These are phyloP conservation scores for Alauda arvensis DNA, from an alignment of 2,797 vertebrate species.

Conservation along the genomic window DNA sequence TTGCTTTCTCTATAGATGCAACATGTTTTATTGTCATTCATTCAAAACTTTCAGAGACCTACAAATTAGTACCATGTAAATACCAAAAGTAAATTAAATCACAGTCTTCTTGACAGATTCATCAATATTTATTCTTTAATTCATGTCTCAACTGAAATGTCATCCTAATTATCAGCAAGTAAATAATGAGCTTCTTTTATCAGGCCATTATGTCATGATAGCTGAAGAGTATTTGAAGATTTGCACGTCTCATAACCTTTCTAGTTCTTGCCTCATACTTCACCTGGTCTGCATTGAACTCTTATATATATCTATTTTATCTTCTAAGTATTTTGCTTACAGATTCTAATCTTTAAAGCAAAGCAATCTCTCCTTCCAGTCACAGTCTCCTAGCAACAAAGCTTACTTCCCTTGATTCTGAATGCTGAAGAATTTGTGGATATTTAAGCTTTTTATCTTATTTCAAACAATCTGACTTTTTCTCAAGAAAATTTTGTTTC, in stretches of 20 bases:
- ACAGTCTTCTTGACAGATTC: background rate
- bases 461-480: background rate
- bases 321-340: slow-evolving; percentile 24
- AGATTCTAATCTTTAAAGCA: slow-evolving; percentile 28
- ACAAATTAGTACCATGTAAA: background rate
- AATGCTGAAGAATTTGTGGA: background rate
- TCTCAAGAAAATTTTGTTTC: background rate
- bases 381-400: slow-evolving; percentile 42
- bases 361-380: background rate
- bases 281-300: background rate
- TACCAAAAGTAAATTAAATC: background rate
- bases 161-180: background rate
- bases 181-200: background rate
- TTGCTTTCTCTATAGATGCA: background rate
- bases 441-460: background rate
- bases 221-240: background rate
- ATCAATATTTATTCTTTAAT: slow-evolving; percentile 23
- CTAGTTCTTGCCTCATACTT: background rate
- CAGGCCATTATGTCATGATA: background rate
- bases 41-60: background rate
- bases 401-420: background rate
- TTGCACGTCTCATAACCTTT: slow-evolving; percentile 20
- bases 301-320: background rate
- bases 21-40: background rate
- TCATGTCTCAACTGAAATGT: background rate